Evolutionary conservation across 2,888 invertebrate genomes (phyloP).

Genomic region (Dendrolimus houi): DNA sequence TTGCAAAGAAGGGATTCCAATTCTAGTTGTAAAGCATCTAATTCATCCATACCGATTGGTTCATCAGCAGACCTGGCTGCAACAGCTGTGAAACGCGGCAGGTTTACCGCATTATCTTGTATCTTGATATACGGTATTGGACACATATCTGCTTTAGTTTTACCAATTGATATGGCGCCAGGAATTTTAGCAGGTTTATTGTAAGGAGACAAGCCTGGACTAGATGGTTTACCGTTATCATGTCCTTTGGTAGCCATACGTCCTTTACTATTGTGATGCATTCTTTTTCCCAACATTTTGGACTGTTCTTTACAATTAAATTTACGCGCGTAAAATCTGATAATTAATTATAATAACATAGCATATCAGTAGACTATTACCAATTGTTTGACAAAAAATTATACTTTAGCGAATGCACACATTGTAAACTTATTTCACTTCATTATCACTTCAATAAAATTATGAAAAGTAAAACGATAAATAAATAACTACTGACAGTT

Average conservation of each 20-base stretch:
- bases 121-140: slow-evolving; percentile 81
- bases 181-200: slow-evolving; percentile 66
- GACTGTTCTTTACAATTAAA: slow-evolving; percentile 30
- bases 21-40: slow-evolving; percentile 91
- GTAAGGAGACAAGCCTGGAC: slow-evolving; percentile 66
- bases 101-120: slow-evolving; percentile 79
- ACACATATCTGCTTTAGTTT: slow-evolving; percentile 59
- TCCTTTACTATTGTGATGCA: slow-evolving; percentile 70
- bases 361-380: background rate
- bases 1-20: slow-evolving; percentile 90
- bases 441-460: too few relatives aligned
- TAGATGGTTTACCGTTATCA: slow-evolving; percentile 67
- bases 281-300: slow-evolving; percentile 68
- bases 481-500: too few relatives aligned
- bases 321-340: slow-evolving; percentile 50
- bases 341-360: slow-evolving; percentile 25
- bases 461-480: too few relatives aligned
- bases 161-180: slow-evolving; percentile 52
- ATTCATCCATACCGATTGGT: slow-evolving; percentile 89
- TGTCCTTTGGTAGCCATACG: slow-evolving; percentile 68
- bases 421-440: too few relatives aligned
- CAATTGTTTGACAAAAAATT: too few relatives aligned
- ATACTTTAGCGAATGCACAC: too few relatives aligned
- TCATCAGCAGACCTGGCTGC: slow-evolving; percentile 83
- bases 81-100: slow-evolving; percentile 82